These are phyloP conservation scores for Morpho deidamia DNA, from an alignment of 2,888 invertebrate genomes.

Conservation along the genomic window DNA sequence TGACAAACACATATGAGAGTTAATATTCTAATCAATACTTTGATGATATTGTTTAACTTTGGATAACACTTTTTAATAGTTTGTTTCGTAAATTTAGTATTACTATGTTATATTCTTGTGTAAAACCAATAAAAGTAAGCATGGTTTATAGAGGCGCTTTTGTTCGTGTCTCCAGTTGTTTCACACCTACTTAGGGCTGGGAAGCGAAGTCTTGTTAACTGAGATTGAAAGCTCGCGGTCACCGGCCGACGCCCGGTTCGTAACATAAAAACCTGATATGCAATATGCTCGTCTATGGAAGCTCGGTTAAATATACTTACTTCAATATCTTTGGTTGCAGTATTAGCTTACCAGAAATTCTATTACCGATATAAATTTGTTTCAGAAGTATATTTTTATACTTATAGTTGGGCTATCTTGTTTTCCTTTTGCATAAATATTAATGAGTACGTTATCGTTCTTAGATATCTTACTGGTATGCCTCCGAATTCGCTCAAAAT, in stretches of 20 bases:
- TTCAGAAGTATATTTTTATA: neutral
- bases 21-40: no score
- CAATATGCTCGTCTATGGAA: slow-evolving; percentile 35
- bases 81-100: no score
- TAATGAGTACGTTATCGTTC: no score
- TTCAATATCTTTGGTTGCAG: slow-evolving; percentile 18
- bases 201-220: slow-evolving; percentile 59
- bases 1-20: no score
- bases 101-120: neutral
- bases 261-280: slow-evolving; percentile 39
- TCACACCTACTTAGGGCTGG: slow-evolving; percentile 66
- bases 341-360: slow-evolving; percentile 13
- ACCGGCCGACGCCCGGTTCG: slow-evolving; percentile 44
- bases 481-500: no score
- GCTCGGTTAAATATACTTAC: slow-evolving; percentile 31
- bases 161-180: slow-evolving; percentile 57
- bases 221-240: slow-evolving; percentile 70
- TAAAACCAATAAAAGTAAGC: slow-evolving; percentile 33
- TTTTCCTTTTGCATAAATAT: no score
- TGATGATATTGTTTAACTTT: no score
- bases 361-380: neutral
- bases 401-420: no score
- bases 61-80: no score
- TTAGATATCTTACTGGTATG: no score
- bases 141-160: slow-evolving; percentile 42